Conservation (phyloP, 2,888 invertebrate genomes). For the Melangyna quadrimaculata region DNA sequence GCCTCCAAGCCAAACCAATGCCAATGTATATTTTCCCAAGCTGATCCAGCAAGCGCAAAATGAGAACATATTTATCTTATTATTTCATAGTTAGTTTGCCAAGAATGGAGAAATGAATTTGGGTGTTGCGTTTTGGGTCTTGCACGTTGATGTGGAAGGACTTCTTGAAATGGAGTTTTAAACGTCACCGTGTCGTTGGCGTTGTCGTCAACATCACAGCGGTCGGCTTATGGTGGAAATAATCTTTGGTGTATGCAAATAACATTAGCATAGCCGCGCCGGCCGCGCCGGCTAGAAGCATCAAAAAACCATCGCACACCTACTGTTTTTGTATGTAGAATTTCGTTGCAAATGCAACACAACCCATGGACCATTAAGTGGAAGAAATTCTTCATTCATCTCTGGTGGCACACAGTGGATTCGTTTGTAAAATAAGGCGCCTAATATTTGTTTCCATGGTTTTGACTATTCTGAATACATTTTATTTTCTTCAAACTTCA, state of each 20-base stretch:
- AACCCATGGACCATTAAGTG: constrained; percentile 56
- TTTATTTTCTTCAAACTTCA: too few species aligned
- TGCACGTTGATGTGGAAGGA: background rate
- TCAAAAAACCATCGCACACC: background rate
- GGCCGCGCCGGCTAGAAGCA: background rate
- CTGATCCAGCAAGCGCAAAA: constrained; percentile 70
- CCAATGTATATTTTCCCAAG: constrained; percentile 52
- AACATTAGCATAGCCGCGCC: background rate
- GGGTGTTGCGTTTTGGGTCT: background rate
- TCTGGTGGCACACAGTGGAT: background rate
- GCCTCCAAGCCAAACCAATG: constrained; percentile 47
- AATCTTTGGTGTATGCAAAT: constrained; percentile 60
- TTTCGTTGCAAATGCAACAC: constrained; percentile 26
- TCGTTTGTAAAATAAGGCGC: background rate
- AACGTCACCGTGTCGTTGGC: constrained; percentile 1
- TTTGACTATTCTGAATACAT: too few species aligned
- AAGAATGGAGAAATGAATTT: constrained; percentile 58
- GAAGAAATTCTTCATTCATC: constrained; percentile 8
- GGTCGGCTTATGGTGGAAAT: constrained; percentile 20
- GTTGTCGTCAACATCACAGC: background rate
- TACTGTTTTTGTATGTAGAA: background rate
- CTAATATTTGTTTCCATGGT: too few species aligned
- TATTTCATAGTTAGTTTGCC: constrained; percentile 69
- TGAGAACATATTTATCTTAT: constrained; percentile 71
- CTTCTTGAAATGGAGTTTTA: constrained; percentile 22